These are phyloP conservation scores for Drosophila falleni DNA, from an alignment of 2,888 invertebrate species.

Conservation along the genomic window DNA sequence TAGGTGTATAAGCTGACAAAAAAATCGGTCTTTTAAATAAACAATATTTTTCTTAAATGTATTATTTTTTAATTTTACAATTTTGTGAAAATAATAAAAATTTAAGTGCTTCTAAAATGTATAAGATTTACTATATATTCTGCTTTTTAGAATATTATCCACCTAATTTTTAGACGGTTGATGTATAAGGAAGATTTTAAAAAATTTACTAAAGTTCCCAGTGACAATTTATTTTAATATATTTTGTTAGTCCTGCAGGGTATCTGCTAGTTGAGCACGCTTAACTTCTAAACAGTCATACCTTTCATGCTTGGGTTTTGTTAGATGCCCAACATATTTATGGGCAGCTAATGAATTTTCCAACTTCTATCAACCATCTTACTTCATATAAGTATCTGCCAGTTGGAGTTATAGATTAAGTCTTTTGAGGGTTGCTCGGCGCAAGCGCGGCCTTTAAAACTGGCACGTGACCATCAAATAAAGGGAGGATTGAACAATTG, in stretches of 20 bases:
- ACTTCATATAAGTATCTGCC: neutral
- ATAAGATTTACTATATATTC: too few species aligned
- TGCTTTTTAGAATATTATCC: too few species aligned
- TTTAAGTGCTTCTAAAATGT: too few species aligned
- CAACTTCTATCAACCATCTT: neutral
- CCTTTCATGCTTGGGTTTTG: neutral
- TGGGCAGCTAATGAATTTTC: conserved; percentile 44
- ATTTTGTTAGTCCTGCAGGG: neutral
- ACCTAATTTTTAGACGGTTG: too few species aligned
- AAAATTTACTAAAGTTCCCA: too few species aligned
- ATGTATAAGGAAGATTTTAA: too few species aligned
- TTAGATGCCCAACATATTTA: conserved; percentile 26
- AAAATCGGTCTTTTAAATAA: too few species aligned
- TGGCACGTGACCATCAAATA: conserved; percentile 34
- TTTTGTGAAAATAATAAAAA: too few species aligned
- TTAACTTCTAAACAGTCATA: neutral
- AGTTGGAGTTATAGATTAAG: conserved; percentile 4
- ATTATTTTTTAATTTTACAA: too few species aligned
- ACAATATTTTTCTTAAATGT: too few species aligned
- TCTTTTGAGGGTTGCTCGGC: conserved; percentile 52
- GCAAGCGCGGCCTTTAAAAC: conserved; percentile 49
- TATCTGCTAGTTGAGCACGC: neutral
- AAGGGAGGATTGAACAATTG: conserved; percentile 49
- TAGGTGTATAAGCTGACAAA: too few species aligned
- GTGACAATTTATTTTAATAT: too few species aligned